These are phyloP conservation scores for Popillia japonica DNA, from an alignment of 1,140 invertebrate species.

Conservation along the genomic window DNA sequence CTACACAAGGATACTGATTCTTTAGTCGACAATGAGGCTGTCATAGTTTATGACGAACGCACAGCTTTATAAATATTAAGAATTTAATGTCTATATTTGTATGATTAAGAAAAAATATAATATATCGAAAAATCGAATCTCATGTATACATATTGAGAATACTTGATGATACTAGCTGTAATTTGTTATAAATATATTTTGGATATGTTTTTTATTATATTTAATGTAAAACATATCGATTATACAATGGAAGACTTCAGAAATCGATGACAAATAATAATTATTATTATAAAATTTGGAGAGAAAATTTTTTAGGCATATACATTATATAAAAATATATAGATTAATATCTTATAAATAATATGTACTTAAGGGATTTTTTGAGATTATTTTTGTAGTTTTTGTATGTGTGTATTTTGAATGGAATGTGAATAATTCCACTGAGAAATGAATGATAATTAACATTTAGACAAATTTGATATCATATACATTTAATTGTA, in stretches of 20 bases:
- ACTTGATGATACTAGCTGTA: neutral
- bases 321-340: neutral
- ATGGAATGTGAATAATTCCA: neutral
- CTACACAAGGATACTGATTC: conserved; percentile 67
- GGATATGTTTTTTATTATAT: conserved; percentile 39
- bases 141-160: conserved; percentile 4
- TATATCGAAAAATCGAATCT: neutral
- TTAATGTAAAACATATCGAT: conserved; percentile 37
- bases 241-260: conserved; percentile 32
- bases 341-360: neutral
- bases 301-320: neutral
- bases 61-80: conserved; percentile 67
- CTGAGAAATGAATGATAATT: neutral
- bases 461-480: neutral
- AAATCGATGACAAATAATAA: conserved; percentile 35
- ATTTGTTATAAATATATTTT: conserved; percentile 34
- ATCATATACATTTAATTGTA: neutral
- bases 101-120: neutral
- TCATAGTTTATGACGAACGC: conserved; percentile 77
- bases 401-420: neutral
- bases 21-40: conserved; percentile 72
- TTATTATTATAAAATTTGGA: conserved; percentile 11
- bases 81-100: neutral
- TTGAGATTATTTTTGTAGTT: conserved; percentile 23
- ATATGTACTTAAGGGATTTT: conserved; percentile 22